Conservation (phyloP, 2,888 invertebrate genomes). For the Drepanosiphum platanoidis region DNA sequence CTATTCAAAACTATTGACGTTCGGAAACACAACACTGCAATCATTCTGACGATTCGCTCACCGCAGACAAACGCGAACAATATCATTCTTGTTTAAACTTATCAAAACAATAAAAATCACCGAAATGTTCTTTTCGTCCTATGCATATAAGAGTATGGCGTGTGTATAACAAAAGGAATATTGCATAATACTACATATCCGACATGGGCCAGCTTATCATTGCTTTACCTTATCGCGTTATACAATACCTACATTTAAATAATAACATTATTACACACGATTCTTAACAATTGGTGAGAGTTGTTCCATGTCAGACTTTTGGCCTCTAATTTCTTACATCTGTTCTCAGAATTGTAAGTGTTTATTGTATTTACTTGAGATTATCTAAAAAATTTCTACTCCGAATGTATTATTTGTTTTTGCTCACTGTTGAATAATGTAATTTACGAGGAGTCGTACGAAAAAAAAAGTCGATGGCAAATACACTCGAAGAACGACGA, state of each 20-base stretch:
- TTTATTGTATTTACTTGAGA: background rate
- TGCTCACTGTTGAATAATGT: background rate
- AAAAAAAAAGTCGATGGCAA: background rate
- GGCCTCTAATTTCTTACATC: background rate
- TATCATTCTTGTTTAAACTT: constrained; percentile 10
- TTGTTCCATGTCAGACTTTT: constrained; percentile 30
- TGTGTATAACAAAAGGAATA: constrained; percentile 14
- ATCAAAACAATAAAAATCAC: constrained; percentile 35
- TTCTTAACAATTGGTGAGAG: constrained; percentile 26
- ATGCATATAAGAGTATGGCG: background rate
- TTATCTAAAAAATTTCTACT: background rate
- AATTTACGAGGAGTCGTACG: background rate
- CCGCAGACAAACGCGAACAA: background rate
- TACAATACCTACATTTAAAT: constrained; percentile 44
- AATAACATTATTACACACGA: constrained; percentile 15
- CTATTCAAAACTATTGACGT: background rate
- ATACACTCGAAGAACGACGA: background rate
- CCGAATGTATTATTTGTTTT: background rate
- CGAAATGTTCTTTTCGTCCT: constrained; percentile 6
- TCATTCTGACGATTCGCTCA: background rate
- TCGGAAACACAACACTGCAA: background rate
- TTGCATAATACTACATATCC: constrained; percentile 29
- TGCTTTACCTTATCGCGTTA: constrained; percentile 24
- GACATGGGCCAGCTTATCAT: constrained; percentile 21
- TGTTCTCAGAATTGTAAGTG: background rate